These are phyloP conservation scores for Gadopsis bispinosus DNA, from an alignment of 2,797 vertebrate species.

Conservation along the genomic window DNA sequence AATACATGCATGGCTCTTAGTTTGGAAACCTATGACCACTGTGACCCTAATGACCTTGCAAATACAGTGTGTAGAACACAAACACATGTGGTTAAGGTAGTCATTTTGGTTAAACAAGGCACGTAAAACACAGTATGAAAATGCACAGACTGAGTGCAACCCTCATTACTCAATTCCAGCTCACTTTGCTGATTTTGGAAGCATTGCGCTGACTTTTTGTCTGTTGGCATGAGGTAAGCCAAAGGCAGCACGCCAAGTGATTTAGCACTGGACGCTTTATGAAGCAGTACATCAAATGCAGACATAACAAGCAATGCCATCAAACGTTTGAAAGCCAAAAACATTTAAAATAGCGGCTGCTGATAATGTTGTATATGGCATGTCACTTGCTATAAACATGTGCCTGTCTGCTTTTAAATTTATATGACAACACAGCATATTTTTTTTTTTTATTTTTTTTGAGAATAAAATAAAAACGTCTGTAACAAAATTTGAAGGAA, in stretches of 20 bases:
- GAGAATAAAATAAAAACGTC: slow-evolving; percentile 11
- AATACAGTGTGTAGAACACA: slow-evolving; percentile 27
- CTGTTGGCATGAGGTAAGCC: slow-evolving; percentile 60
- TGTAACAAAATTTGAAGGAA: slow-evolving; percentile 32
- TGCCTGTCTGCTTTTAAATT: slow-evolving; percentile 6
- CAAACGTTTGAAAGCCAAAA: slow-evolving; percentile 18
- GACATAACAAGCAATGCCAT: slow-evolving; percentile 41
- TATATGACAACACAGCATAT: slow-evolving; percentile 10
- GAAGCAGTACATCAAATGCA: slow-evolving; percentile 52
- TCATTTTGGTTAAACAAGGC: slow-evolving; percentile 41
- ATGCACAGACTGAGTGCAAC: slow-evolving; percentile 28
- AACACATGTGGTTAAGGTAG: slow-evolving; percentile 35
- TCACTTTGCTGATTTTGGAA: slow-evolving; percentile 46
- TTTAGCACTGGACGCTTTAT: slow-evolving; percentile 47
- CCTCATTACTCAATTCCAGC: slow-evolving; percentile 38
- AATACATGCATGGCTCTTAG: slow-evolving; percentile 30
- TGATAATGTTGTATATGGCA: slow-evolving; percentile 18
- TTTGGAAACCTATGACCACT: slow-evolving; percentile 37
- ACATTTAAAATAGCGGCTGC: slow-evolving; percentile 24
- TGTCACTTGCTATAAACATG: slow-evolving; percentile 37
- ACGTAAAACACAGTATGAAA: slow-evolving; percentile 39
- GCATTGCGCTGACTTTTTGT: background rate
- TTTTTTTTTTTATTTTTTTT: background rate
- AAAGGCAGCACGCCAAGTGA: slow-evolving; percentile 52
- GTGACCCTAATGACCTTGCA: slow-evolving; percentile 32